phyloP scores from a whole-genome alignment of 2,888 invertebrate genomes.

The Eupithecia tripunctaria region DNA sequence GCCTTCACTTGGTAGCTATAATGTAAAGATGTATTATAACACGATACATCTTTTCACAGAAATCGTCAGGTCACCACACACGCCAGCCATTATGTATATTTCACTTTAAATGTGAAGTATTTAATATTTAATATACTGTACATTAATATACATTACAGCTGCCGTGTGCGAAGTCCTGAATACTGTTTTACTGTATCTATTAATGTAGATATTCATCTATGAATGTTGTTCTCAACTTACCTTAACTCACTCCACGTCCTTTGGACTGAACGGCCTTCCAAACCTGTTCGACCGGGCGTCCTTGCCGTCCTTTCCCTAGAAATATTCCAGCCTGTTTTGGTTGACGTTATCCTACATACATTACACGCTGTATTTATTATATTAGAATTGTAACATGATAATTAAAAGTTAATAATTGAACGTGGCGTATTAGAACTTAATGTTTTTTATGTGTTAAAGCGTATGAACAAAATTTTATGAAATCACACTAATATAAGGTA shows the following conservation, averaged over 20 bases:
- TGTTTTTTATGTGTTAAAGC: background rate
- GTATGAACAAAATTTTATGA: too few species aligned
- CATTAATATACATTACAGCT: too few species aligned
- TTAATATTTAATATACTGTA: too few species aligned
- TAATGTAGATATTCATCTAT: background rate
- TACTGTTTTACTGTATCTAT: background rate
- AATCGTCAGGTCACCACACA: too few species aligned
- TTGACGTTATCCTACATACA: background rate
- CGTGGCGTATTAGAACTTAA: background rate
- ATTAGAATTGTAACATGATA: background rate
- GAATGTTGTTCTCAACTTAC: background rate
- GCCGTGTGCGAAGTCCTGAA: too few species aligned
- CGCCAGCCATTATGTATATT: too few species aligned
- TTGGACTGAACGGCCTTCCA: constrained; percentile 26
- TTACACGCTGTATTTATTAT: background rate
- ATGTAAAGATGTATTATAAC: too few species aligned
- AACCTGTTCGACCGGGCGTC: constrained; percentile 33
- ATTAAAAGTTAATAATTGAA: background rate
- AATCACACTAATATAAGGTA: too few species aligned
- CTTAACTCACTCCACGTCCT: background rate
- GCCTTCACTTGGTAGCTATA: too few species aligned
- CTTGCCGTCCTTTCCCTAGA: constrained; percentile 37
- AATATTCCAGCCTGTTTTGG: constrained; percentile 12
- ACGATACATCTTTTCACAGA: too few species aligned
- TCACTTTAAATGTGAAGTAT: too few species aligned